A percentile compares a stretch with the other conserved stretches of the same genome.
phyloP scores from a whole-genome alignment of 2,888 invertebrate species.

The Thelaira solivaga region DNA sequence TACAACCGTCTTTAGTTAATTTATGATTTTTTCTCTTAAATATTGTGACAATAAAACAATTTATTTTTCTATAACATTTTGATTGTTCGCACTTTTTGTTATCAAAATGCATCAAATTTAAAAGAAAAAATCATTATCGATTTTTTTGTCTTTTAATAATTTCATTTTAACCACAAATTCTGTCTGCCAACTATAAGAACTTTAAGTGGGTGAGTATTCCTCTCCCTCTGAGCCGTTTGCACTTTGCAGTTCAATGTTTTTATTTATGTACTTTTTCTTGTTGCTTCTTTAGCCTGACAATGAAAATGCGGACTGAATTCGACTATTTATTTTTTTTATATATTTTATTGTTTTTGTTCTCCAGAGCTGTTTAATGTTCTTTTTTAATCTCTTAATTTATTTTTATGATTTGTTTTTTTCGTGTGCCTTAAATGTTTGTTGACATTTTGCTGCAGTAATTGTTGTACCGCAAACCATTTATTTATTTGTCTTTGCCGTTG shows the following conservation, averaged over 20 bases:
- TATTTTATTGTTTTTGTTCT: slow-evolving; percentile 3
- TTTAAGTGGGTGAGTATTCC: slow-evolving; percentile 2
- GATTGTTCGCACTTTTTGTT: slow-evolving; percentile 45
- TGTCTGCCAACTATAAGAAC: background rate
- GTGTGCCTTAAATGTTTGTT: slow-evolving; percentile 44
- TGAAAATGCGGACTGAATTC: background rate
- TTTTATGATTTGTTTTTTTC: slow-evolving; percentile 44
- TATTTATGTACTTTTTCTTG: background rate
- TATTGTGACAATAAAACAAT: slow-evolving; percentile 33
- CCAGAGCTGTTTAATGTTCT: background rate
- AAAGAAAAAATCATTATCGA: background rate
- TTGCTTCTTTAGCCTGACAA: background rate
- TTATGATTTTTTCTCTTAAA: slow-evolving; percentile 36
- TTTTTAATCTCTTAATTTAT: slow-evolving; percentile 65
- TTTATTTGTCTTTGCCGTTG: slow-evolving; percentile 24
- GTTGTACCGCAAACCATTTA: slow-evolving; percentile 34
- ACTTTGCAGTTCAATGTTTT: slow-evolving; percentile 41
- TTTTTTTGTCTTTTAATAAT: background rate
- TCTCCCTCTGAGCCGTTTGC: background rate
- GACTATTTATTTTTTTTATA: slow-evolving; percentile 5
- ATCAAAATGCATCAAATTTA: slow-evolving; percentile 12
- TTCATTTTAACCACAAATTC: background rate
- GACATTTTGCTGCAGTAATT: slow-evolving; percentile 60
- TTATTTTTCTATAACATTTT: slow-evolving; percentile 53
- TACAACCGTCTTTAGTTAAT: slow-evolving; percentile 22